phyloP scores from a whole-genome alignment of 1,140 invertebrate genomes.

The Ceratosolen fusciceps region DNA sequence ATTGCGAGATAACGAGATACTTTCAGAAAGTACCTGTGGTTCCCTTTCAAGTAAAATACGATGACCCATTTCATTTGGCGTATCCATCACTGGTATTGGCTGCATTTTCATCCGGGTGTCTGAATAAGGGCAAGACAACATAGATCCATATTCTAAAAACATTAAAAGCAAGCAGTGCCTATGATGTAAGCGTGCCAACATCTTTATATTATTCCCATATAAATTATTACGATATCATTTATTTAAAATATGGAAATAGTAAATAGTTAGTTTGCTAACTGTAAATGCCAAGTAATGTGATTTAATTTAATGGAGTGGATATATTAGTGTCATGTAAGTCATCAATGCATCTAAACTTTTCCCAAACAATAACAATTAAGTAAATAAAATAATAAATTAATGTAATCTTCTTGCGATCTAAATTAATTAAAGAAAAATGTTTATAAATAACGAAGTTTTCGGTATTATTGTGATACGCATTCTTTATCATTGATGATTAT shows the following conservation, averaged over 20 bases:
- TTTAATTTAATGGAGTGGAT: too few species aligned
- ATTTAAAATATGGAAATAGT: not conserved
- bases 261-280: too few species aligned
- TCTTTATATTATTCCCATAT: not conserved
- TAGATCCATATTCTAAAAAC: conserved; percentile 71
- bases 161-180: conserved; percentile 48
- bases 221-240: not conserved
- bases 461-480: too few species aligned
- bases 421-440: too few species aligned
- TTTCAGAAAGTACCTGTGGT: conserved; percentile 58
- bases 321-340: too few species aligned
- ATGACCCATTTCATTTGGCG: conserved; percentile 57
- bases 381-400: too few species aligned
- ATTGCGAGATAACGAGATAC: conserved; percentile 57
- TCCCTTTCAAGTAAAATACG: conserved; percentile 50
- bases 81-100: conserved; percentile 49
- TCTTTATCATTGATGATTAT: too few species aligned
- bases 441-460: too few species aligned
- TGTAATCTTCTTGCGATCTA: too few species aligned
- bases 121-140: conserved; percentile 66
- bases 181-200: conserved; percentile 31
- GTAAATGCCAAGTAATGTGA: too few species aligned
- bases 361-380: too few species aligned
- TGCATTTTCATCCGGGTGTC: conserved; percentile 60
- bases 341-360: too few species aligned